Conservation (phyloP, 2,888 invertebrate genomes). For the Zhengitettix transpicula region DNA sequence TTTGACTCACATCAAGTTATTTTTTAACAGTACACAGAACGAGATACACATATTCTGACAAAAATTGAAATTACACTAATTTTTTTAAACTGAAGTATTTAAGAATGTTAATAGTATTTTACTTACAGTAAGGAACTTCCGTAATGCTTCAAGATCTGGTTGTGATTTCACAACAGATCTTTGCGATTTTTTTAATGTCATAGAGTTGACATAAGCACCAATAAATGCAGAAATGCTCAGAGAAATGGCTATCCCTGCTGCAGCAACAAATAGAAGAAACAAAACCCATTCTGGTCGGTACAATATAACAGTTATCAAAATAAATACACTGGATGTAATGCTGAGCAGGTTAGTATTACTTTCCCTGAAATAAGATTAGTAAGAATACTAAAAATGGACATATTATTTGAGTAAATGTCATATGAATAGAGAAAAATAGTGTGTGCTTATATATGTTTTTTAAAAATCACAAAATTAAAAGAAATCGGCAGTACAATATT, state of each 20-base stretch:
- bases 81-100: too few species aligned
- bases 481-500: too few species aligned
- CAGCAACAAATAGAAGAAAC: slow-evolving; percentile 1
- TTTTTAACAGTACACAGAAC: too few species aligned
- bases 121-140: slow-evolving; percentile 8
- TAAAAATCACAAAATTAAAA: too few species aligned
- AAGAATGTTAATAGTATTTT: neutral
- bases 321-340: neutral
- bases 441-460: too few species aligned
- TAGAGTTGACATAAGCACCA: neutral
- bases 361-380: neutral
- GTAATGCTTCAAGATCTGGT: slow-evolving; percentile 4
- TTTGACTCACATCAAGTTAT: neutral
- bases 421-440: too few species aligned
- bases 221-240: neutral
- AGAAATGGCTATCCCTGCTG: neutral
- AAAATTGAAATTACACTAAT: too few species aligned
- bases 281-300: slow-evolving; percentile 6
- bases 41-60: too few species aligned
- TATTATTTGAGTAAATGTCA: too few species aligned
- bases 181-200: neutral
- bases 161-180: neutral
- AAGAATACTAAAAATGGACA: too few species aligned
- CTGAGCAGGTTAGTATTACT: neutral
- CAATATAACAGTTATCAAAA: slow-evolving; percentile 1